Percentiles rank a stretch among this genome's conserved stretches.
Evolutionary conservation across 2,113 vertebrate genomes (phyloP).

Genomic region (Clinocottus analis): DNA sequence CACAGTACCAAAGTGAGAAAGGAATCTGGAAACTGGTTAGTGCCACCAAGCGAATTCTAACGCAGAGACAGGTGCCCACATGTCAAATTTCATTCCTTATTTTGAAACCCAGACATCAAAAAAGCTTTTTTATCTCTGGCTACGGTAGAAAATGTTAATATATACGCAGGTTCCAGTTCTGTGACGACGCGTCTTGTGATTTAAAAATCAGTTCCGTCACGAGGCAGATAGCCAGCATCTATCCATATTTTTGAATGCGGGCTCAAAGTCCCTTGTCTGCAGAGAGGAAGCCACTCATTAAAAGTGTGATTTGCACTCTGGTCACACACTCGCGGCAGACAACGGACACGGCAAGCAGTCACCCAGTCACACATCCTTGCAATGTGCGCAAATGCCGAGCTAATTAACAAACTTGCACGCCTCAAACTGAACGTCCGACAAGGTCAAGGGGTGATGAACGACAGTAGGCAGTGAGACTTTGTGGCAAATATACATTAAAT

Average conservation of each 20-base stretch:
- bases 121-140: slow-evolving; percentile 17
- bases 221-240: slow-evolving; percentile 22
- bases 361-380: slow-evolving; percentile 52
- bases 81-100: background rate
- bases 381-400: slow-evolving; percentile 61
- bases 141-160: slow-evolving; percentile 27
- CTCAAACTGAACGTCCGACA: slow-evolving; percentile 43
- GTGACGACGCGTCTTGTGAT: slow-evolving; percentile 6
- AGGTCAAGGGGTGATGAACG: slow-evolving; percentile 64
- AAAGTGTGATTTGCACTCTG: slow-evolving; percentile 67
- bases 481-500: slow-evolving; percentile 54
- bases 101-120: background rate
- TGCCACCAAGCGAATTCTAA: background rate
- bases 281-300: slow-evolving; percentile 65
- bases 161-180: slow-evolving; percentile 11
- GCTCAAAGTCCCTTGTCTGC: slow-evolving; percentile 35
- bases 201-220: slow-evolving; percentile 23
- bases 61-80: background rate
- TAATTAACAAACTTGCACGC: slow-evolving; percentile 68
- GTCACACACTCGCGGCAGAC: slow-evolving; percentile 64
- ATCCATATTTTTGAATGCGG: slow-evolving; percentile 40
- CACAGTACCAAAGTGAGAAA: background rate
- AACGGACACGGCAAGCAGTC: slow-evolving; percentile 53
- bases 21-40: background rate
- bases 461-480: slow-evolving; percentile 29